A percentile compares a stretch with the other conserved stretches of the same genome.
phyloP scores from a whole-genome alignment of 1,140 invertebrate species.

The Cotesia glomerata region DNA sequence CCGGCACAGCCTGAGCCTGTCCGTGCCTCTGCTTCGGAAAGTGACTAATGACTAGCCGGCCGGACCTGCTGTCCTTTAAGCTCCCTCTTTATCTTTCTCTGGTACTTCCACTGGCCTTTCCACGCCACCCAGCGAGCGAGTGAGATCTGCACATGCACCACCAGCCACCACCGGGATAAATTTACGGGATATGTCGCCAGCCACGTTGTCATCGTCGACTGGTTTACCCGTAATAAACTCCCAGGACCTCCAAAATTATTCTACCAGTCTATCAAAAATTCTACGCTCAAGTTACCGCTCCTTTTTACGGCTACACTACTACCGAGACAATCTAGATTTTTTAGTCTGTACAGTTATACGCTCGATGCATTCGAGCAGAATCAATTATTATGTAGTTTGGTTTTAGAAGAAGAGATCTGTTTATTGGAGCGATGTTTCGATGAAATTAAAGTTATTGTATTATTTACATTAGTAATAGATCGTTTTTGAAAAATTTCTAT shows the following conservation, averaged over 20 bases:
- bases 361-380: too few relatives aligned
- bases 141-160: not conserved
- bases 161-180: not conserved
- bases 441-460: too few relatives aligned
- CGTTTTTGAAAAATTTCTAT: too few relatives aligned
- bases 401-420: too few relatives aligned
- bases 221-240: not conserved
- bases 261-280: not conserved
- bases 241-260: not conserved
- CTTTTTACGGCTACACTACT: not conserved
- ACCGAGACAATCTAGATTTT: too few relatives aligned
- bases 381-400: too few relatives aligned
- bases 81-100: conserved; percentile 46
- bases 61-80: conserved; percentile 56
- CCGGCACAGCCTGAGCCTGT: conserved; percentile 59
- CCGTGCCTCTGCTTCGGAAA: conserved; percentile 63
- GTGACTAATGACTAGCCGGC: conserved; percentile 63
- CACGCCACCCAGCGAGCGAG: conserved; percentile 9
- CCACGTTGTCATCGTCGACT: conserved; percentile 9
- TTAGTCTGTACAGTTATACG: too few relatives aligned
- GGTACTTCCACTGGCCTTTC: conserved; percentile 27
- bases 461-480: too few relatives aligned
- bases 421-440: too few relatives aligned
- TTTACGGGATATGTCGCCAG: not conserved
- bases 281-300: not conserved